Conservation (phyloP, 2,888 invertebrate genomes). For the Conomelus anceps region DNA sequence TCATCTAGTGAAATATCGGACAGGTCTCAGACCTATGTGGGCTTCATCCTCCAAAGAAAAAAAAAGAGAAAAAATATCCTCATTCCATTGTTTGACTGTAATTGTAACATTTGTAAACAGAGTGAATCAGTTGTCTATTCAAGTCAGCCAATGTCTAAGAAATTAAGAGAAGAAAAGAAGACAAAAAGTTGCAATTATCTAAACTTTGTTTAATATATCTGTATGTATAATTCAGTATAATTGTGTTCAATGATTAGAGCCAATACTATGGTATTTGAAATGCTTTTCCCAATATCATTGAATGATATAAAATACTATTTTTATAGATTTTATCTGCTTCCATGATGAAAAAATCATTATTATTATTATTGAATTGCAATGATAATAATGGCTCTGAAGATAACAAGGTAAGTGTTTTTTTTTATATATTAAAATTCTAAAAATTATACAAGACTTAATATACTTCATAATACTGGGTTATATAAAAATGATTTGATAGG, state of each 20-base stretch:
- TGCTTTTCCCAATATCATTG: background rate
- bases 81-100: no score
- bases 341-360: background rate
- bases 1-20: no score
- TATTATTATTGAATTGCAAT: background rate
- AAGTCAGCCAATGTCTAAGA: no score
- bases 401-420: no score
- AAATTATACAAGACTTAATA: background rate
- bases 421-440: no score
- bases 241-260: background rate
- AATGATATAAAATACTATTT: background rate
- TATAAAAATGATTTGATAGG: background rate
- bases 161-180: background rate
- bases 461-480: background rate
- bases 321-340: background rate
- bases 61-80: no score
- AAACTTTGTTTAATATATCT: background rate
- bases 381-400: no score
- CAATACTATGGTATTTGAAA: background rate
- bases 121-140: no score
- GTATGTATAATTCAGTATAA: background rate
- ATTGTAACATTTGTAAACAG: no score
- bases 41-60: no score
- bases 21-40: no score
- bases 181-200: background rate